A percentile compares a stretch with the other conserved stretches of the same genome.
Evolutionary conservation across 2,113 vertebrate genomes (phyloP).

Genomic region (Ursus arctos): DNA sequence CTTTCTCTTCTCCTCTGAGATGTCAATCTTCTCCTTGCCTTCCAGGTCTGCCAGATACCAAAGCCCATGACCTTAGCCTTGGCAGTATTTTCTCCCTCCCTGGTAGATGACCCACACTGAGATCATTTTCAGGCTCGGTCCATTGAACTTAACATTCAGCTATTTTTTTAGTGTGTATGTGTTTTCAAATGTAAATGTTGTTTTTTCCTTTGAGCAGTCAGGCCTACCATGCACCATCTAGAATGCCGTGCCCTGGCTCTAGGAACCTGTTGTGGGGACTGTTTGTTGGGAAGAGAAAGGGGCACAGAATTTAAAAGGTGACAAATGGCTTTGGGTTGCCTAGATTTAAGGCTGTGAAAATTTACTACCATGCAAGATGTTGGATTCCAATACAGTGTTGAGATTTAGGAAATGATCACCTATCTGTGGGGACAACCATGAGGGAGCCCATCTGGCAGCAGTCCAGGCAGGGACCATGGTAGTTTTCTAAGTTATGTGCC

Average conservation of each 20-base stretch:
- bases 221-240: not conserved
- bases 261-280: not conserved
- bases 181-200: not conserved
- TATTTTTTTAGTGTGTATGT: not conserved
- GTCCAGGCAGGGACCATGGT: not conserved
- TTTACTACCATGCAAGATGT: not conserved
- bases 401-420: constrained; percentile 25
- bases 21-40: not conserved
- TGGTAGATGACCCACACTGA: not conserved
- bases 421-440: not conserved
- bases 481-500: constrained; percentile 5
- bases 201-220: not conserved
- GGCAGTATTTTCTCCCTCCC: not conserved
- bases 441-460: not conserved
- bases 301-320: not conserved
- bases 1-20: not conserved
- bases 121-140: not conserved
- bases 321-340: not conserved
- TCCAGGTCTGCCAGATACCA: not conserved
- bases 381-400: not conserved
- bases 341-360: constrained; percentile 47
- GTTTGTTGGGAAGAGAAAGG: constrained; percentile 32
- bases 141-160: not conserved
- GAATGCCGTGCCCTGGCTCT: not conserved
- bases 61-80: not conserved